Base-by-base conservation (phyloP, 2,797 vertebrate genomes). In the Alosa sapidissima region DNA sequence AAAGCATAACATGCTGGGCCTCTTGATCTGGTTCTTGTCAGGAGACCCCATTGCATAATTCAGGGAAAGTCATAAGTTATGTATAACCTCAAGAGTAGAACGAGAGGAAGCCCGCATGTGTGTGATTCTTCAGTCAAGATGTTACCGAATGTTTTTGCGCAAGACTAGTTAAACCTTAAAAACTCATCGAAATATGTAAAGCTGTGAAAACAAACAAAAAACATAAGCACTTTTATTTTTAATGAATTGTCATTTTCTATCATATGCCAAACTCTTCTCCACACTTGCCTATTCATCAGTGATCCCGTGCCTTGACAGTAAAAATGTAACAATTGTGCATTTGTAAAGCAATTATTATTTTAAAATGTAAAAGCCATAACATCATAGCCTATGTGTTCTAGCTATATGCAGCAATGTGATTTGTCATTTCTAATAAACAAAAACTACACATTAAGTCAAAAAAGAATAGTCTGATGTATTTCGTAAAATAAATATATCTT, bases 31-130 rank as follows among this genome's bases (percentile, higher is more conserved):
- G 81, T 87, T 81, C 82, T 88, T 2, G 55, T 88, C 83, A 89
- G 14, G 84, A 87, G 86, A 93, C 82, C 87, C 82, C 83, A 78
- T 49, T 94, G 89, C 91, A 93, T 93, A 92, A 93, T 93, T 90
- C 47, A 90, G 84, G 89, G 86, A 60, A 88, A 85, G 84, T 78
- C 84, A 91, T 93, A 75, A 91, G 88, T 92, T 89, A 92, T 92
- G 89, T 85, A 92, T 89, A 88, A 90, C 86, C 88, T 89, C 86
- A 47, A 83, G 6, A 78, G 85, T 45, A 13, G 84, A 86, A 4
- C 82, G 51, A 83, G 83, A 78, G 83, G 81, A 47, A 47, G 14
- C 62, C 58, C 87, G 75, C 81, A 45, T 49, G 4, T 82, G 86
- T 88, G 83, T 85, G 21, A 78, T 78, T 8, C 41, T 47, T 1